Evolutionary conservation across 2,888 invertebrate species (phyloP).

Genomic region (Spicauda simplicius): DNA sequence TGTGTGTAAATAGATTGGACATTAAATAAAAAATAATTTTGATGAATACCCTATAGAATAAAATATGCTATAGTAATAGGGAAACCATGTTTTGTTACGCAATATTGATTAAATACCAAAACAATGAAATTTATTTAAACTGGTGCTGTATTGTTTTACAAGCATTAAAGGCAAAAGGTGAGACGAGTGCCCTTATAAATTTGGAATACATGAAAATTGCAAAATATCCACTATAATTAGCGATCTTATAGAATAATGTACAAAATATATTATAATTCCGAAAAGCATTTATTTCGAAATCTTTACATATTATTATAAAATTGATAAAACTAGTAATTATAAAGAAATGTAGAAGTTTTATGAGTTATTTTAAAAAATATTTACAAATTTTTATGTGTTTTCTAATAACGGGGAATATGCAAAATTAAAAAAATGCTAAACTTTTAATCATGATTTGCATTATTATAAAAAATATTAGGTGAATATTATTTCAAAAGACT

Average conservation of each 20-base stretch:
- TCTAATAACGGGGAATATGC: not conserved
- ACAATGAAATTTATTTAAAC: conserved; percentile 35
- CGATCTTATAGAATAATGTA: conserved; percentile 46
- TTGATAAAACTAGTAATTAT: not conserved
- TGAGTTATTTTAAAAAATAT: conserved; percentile 19
- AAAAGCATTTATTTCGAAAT: conserved; percentile 64
- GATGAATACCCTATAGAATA: not conserved
- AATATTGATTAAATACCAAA: conserved; percentile 5
- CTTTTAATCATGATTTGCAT: too few relatives aligned
- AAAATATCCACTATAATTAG: not conserved
- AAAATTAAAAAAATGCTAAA: not conserved
- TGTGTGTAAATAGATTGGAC: conserved; percentile 7
- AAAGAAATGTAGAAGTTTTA: conserved; percentile 40
- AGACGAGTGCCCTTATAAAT: too few relatives aligned
- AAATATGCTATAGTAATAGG: not conserved
- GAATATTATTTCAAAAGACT: too few relatives aligned
- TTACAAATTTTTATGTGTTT: conserved; percentile 7
- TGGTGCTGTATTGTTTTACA: conserved; percentile 58
- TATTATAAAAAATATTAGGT: too few relatives aligned
- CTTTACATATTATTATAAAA: conserved; percentile 10
- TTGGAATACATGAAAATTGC: too few relatives aligned
- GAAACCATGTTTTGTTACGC: not conserved
- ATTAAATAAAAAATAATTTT: not conserved
- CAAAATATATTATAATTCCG: conserved; percentile 60
- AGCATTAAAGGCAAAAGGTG: not conserved